Evolutionary conservation across 2,888 invertebrate species (phyloP), one percentile per base, ranked within the genome.

Genomic region (Caenorhabditis sinica): DNA sequence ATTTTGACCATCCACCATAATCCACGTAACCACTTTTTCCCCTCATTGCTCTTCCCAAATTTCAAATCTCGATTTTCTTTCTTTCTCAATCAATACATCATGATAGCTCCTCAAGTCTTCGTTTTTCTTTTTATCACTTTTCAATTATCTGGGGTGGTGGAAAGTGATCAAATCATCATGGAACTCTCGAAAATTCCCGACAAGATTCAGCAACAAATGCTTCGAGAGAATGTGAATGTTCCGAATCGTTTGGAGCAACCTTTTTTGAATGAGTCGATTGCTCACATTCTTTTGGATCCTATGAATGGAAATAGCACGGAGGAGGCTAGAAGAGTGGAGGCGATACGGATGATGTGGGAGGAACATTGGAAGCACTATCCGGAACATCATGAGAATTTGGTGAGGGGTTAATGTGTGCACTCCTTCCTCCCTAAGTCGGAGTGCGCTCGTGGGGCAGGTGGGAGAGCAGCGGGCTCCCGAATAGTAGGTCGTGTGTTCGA

Each of bases 161-260:
- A 56, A 56, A 28, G 56, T 28, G 56, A 56, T 13, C 9, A 11
- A 56, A 23, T 56, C 23, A 15, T 56, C 2, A 4, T 56, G 25
- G 28, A 56, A 9, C 20, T 28, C 28, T 25, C 15, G 2, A 56
- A 56, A 15, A 33, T 68, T 6, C 68, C 68, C 13, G 17, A 45
- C 33, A n/a, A 25, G 6, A 33, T 77, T 30, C 69, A 63, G 20
- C 30, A 49, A 43, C 25, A 43, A 8, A 49, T 40, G 17, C 15
- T 13, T 9, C 20, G 6, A 17, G 77, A 79, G 53, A 63, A 63
- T n/a, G 71, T 71, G 1, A 53, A 25, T 4, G 71, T 79, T 53
- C 79, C 79, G n/a, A 72, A 79, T 40, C 71, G 79, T 11, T 58
- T 79, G n/a, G 36, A 71, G 17, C 20, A 33, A 17, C 79, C 79